These are phyloP conservation scores for Ichneumoninae sp. DNA, from an alignment of 2,888 invertebrate genomes.

Conservation along the genomic window DNA sequence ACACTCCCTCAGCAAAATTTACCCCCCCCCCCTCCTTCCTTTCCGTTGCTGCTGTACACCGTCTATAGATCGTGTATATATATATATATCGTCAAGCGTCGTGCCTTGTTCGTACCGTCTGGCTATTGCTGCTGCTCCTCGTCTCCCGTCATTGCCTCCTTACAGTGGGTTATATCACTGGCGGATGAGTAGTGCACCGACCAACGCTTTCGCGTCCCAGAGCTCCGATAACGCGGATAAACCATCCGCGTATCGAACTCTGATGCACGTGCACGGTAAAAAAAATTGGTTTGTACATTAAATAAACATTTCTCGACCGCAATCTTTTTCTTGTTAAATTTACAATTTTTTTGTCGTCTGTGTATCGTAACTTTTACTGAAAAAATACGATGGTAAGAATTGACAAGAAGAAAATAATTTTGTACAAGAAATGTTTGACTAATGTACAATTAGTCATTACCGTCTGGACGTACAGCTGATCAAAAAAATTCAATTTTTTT, in stretches of 20 bases:
- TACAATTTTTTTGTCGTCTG: too few relatives aligned
- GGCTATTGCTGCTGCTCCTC: slow-evolving; percentile 22
- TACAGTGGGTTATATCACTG: slow-evolving; percentile 2
- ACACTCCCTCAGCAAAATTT: slow-evolving; percentile 29
- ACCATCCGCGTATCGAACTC: neutral
- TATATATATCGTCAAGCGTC: slow-evolving; percentile 31
- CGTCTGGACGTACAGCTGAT: too few relatives aligned
- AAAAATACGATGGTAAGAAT: too few relatives aligned
- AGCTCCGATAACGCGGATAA: slow-evolving; percentile 16
- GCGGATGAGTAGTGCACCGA: slow-evolving; percentile 4
- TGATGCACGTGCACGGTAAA: neutral
- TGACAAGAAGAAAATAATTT: too few relatives aligned
- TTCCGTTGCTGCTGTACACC: slow-evolving; percentile 47
- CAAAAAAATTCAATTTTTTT: too few relatives aligned
- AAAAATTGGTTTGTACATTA: neutral
- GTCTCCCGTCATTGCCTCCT: slow-evolving; percentile 50
- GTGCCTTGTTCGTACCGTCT: slow-evolving; percentile 48
- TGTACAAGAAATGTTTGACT: too few relatives aligned
- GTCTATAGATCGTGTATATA: slow-evolving; percentile 37
- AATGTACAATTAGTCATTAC: too few relatives aligned
- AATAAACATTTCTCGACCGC: too few relatives aligned
- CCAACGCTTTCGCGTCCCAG: slow-evolving; percentile 4
- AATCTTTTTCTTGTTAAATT: too few relatives aligned
- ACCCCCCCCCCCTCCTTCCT: slow-evolving; percentile 41
- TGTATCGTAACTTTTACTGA: too few relatives aligned